Conservation (phyloP, 23 tunicate species). For the Clavelina lepadiformis region DNA sequence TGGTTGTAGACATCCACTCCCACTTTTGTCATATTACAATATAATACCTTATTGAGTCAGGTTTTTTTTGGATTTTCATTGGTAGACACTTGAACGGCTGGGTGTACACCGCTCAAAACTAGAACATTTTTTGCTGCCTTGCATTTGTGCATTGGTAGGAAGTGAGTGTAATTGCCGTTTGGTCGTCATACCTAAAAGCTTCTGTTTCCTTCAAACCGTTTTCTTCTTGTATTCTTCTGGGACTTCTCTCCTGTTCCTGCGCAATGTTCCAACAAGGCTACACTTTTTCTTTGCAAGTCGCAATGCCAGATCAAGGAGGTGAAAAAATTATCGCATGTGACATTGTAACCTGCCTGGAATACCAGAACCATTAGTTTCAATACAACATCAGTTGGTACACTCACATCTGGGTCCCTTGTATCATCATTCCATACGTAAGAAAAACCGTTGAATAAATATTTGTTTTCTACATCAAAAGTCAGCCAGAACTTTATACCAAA, state of each 20-base stretch:
- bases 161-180: neutral
- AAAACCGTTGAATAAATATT: conserved; percentile 17
- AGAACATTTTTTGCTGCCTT: conserved; percentile 14
- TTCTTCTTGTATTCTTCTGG: conserved; percentile 17
- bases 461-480: conserved; percentile 13
- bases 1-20: conserved; percentile 19
- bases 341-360: conserved; percentile 10
- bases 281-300: conserved; percentile 14
- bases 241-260: conserved; percentile 21
- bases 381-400: no score
- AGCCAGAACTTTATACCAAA: conserved; percentile 6
- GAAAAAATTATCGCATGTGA: no score
- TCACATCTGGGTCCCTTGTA: neutral
- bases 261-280: conserved; percentile 26
- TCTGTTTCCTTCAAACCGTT: conserved; percentile 16
- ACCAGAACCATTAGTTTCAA: conserved; percentile 8
- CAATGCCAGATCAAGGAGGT: no score
- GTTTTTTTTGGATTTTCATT: conserved; percentile 27
- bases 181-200: conserved; percentile 5
- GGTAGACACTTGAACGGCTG: neutral
- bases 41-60: conserved; percentile 10
- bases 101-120: conserved; percentile 16
- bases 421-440: neutral
- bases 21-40: conserved; percentile 14
- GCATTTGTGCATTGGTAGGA: neutral